A percentile compares a stretch with the other conserved stretches of the same genome.
These are phyloP conservation scores for Pterobdella sp. DNA, from an alignment of 2,888 invertebrate species.

Conservation along the genomic window DNA sequence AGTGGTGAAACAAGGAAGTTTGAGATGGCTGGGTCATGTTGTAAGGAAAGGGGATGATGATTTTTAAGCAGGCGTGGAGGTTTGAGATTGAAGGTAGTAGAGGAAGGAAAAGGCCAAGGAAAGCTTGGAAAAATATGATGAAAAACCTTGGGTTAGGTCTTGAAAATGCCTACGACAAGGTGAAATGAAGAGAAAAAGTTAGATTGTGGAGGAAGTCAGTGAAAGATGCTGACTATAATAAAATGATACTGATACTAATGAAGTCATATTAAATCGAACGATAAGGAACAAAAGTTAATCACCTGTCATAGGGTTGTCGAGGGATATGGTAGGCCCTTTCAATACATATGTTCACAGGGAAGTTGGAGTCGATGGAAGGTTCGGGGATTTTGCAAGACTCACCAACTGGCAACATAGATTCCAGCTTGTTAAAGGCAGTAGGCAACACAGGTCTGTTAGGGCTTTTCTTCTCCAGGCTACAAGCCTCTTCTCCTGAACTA, in stretches of 20 bases:
- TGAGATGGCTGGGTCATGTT: neutral
- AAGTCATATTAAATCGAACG: too few relatives aligned
- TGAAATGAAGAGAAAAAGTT: neutral
- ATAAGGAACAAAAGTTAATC: neutral
- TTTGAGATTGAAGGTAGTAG: neutral
- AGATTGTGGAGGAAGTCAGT: neutral
- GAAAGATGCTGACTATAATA: too few relatives aligned
- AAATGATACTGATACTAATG: too few relatives aligned
- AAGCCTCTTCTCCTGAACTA: too few relatives aligned
- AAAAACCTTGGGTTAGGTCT: neutral
- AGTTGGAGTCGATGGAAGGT: neutral
- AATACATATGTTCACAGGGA: neutral
- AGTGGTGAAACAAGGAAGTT: neutral
- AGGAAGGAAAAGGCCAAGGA: neutral
- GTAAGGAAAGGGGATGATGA: neutral
- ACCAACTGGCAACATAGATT: too few relatives aligned
- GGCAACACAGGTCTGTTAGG: too few relatives aligned
- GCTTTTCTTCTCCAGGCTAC: too few relatives aligned
- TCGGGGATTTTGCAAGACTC: too few relatives aligned
- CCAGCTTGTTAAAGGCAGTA: too few relatives aligned
- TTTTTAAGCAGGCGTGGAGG: neutral
- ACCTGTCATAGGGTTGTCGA: neutral
- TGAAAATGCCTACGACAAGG: neutral
- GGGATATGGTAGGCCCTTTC: conserved; percentile 5
- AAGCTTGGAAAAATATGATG: neutral